These are phyloP conservation scores for Macrobrachium nipponense DNA, from an alignment of 1,140 invertebrate genomes.

Conservation along the genomic window DNA sequence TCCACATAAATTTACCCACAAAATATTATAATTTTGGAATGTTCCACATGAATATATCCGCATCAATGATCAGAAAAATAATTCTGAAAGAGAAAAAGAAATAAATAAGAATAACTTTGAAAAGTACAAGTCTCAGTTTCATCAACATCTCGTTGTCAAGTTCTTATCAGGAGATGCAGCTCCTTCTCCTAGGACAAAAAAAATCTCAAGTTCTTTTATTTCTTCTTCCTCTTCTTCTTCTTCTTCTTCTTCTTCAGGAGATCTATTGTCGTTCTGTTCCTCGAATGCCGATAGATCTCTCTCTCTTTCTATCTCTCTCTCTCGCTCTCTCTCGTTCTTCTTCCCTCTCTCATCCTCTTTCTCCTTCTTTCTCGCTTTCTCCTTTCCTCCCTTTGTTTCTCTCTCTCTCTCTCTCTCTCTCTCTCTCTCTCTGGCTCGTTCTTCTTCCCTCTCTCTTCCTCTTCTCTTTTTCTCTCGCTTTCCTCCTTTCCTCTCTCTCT, in stretches of 20 bases:
- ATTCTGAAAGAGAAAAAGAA: too few relatives aligned
- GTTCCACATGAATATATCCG: too few relatives aligned
- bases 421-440: background rate
- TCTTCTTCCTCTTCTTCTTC: background rate
- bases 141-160: too few relatives aligned
- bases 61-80: too few relatives aligned
- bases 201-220: too few relatives aligned
- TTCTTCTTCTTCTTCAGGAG: background rate
- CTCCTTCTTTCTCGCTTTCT: slow-evolving; percentile 5
- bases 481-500: background rate
- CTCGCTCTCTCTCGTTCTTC: background rate
- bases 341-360: slow-evolving; percentile 23
- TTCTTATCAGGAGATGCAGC: too few relatives aligned
- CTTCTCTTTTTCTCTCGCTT: background rate
- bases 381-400: background rate
- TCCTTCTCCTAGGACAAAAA: too few relatives aligned
- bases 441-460: background rate
- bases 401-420: slow-evolving; percentile 33
- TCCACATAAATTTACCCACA: too few relatives aligned
- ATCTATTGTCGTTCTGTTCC: too few relatives aligned
- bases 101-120: too few relatives aligned
- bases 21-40: too few relatives aligned
- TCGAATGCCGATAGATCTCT: background rate
- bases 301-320: background rate
- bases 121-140: too few relatives aligned